Base-by-base conservation (phyloP, 2,888 invertebrate species). In the Epistrophella euchroma region DNA sequence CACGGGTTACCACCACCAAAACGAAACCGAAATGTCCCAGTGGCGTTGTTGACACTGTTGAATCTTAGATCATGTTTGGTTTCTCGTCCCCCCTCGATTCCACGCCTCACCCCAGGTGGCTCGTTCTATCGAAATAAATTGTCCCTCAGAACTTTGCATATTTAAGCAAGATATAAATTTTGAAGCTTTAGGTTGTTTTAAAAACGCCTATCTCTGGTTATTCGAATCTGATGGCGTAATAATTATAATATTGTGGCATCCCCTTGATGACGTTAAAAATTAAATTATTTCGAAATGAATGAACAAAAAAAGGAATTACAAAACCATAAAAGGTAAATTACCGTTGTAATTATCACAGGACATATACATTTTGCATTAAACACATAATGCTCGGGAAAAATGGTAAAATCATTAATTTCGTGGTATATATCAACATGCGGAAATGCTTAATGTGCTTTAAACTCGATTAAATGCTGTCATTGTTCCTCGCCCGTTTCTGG, bases 371-470 rank as follows among this genome's bases (percentile, higher is more conserved):
- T 64, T 78, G 73, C 73, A 78, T 78, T 78, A 78, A 66, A 52
- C 17, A 66, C 76, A 70, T 75, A 74, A 84, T 71, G 62, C 35
- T 60, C 15, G 32, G 75, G 19, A 80, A n/a, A n/a, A n/a, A 66
- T 80, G 80, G 84, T 75, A 66, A 79, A 80, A 84, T 84, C 84
- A 80, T 84, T 84, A 80, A 84, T 84, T 71, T 55, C 78, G 83
- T 71, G 47, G 79, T 75, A 71, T 71, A 56, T 78, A 2, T 35
- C 19, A 9, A 84, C 74, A 62, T 71, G 80, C 75, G 84, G 80
- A 79, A 84, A 80, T 84, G 81, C 62, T 66, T 72, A 76, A 81
- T 71, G 60, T 56, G 47, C 62, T 79, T 78, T 79, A 68, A 60
- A 79, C 74, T 71, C 79, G 79, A 64, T 74, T 78, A 83, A 78